phyloP scores from a whole-genome alignment of 1,140 invertebrate species.

The Pinna nobilis region DNA sequence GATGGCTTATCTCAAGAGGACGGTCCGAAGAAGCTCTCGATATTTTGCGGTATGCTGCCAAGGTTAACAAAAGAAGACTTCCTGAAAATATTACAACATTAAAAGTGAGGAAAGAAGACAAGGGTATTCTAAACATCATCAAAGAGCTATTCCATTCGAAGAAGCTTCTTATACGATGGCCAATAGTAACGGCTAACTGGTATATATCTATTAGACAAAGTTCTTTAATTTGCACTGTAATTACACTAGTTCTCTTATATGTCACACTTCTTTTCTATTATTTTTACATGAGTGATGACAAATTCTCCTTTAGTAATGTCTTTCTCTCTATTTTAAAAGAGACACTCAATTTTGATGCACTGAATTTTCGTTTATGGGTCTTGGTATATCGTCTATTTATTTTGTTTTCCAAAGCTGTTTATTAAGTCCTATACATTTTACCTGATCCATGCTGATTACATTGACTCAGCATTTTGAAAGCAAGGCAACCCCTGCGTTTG shows the following conservation, averaged over 20 bases:
- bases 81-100: slow-evolving; percentile 24
- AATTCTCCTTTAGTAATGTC: no score
- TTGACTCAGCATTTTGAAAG: no score
- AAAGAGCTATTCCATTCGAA: slow-evolving; percentile 11
- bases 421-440: no score
- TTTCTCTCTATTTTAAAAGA: no score
- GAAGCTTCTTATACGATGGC: background rate
- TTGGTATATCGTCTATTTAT: no score
- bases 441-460: no score
- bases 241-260: background rate
- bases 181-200: slow-evolving; percentile 3
- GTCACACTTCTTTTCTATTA: background rate
- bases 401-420: no score
- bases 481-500: no score
- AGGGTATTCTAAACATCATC: background rate
- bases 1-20: slow-evolving; percentile 56
- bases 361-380: no score
- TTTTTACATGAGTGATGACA: no score
- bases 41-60: slow-evolving; percentile 54
- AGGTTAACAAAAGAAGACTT: slow-evolving; percentile 53
- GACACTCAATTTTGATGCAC: no score
- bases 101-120: background rate
- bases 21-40: slow-evolving; percentile 46
- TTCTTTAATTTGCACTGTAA: background rate
- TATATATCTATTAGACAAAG: background rate